phyloP scores from a whole-genome alignment of 2,888 invertebrate species.

The Tipula unca region DNA sequence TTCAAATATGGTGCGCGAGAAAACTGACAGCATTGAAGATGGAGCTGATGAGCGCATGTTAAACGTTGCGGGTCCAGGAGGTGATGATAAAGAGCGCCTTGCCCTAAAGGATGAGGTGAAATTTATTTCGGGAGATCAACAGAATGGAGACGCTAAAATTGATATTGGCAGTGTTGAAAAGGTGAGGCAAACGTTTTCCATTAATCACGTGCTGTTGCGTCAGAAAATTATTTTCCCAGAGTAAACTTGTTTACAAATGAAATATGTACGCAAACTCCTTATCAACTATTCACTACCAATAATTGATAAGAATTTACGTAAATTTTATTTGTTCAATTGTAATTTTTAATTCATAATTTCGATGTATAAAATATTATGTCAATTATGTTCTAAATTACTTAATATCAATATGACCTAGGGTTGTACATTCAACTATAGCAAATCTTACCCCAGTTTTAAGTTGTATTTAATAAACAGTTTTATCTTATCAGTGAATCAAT shows the following conservation, averaged over 20 bases:
- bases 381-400: no score
- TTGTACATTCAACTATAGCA: not conserved
- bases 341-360: no score
- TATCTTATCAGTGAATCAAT: not conserved
- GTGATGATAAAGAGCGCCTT: constrained; percentile 49
- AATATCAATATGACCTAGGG: not conserved
- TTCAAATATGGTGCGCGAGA: constrained; percentile 42
- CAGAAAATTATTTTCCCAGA: not conserved
- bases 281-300: not conserved
- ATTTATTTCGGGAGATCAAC: constrained; percentile 60
- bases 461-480: not conserved
- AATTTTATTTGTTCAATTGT: not conserved
- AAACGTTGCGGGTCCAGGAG: constrained; percentile 20
- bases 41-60: constrained; percentile 66
- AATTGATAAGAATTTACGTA: not conserved
- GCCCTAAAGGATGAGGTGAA: constrained; percentile 60
- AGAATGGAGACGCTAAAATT: constrained; percentile 84
- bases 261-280: not conserved
- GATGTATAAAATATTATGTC: no score
- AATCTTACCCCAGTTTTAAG: not conserved
- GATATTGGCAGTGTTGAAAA: constrained; percentile 61
- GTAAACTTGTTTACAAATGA: not conserved
- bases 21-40: constrained; percentile 45
- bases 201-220: not conserved
- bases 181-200: no score